Conservation (phyloP, 1,140 invertebrate species). For the Neodiprion lecontei region DNA sequence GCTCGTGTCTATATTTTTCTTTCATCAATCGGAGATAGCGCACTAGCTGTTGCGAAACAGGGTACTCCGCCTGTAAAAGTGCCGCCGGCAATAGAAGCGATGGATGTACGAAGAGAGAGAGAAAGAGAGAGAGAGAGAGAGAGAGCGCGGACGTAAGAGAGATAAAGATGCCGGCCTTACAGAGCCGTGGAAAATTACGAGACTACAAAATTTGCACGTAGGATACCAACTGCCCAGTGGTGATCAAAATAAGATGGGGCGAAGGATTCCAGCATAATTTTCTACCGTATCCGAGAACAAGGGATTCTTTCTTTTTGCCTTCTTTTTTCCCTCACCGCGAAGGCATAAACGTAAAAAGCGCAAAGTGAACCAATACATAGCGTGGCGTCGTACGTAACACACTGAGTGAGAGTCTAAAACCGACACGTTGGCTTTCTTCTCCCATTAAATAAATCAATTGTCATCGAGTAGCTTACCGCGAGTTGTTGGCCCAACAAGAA, state of each 20-base stretch:
- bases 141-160: not conserved
- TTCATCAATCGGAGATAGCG: not conserved
- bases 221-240: not conserved
- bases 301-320: not conserved
- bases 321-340: too few species aligned
- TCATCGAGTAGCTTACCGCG: too few species aligned
- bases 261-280: not conserved
- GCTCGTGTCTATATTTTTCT: not conserved
- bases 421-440: too few species aligned
- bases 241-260: too few species aligned
- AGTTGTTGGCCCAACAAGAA: too few species aligned
- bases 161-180: not conserved
- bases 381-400: too few species aligned
- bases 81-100: conserved; percentile 23
- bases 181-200: not conserved
- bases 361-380: too few species aligned
- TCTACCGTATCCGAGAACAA: not conserved
- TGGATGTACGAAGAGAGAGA: conserved; percentile 14
- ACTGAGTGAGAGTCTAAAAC: too few species aligned
- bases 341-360: too few species aligned
- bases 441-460: too few species aligned
- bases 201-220: not conserved
- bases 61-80: not conserved
- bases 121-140: conserved; percentile 20
- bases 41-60: not conserved